These are phyloP conservation scores for Chironomus tepperi DNA, from an alignment of 1,140 invertebrate species.

Conservation along the genomic window DNA sequence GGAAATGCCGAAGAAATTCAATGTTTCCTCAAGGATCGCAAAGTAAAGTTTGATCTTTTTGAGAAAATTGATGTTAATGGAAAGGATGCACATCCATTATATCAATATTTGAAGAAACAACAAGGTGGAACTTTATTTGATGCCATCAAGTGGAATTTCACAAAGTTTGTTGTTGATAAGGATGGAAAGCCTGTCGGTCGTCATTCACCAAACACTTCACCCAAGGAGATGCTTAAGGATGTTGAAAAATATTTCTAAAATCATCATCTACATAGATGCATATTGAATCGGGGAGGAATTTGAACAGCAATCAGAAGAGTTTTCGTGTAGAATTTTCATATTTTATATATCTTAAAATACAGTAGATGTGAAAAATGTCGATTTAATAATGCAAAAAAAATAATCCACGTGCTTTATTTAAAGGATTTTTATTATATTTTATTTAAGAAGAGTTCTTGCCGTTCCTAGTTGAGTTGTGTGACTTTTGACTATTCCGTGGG, in stretches of 20 bases:
- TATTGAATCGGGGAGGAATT: no score
- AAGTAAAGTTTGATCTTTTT: conserved; percentile 61
- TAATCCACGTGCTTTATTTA: no score
- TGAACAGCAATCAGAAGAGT: no score
- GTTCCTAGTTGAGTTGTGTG: no score
- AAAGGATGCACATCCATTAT: conserved; percentile 72
- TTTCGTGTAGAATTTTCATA: no score
- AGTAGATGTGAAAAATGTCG: no score
- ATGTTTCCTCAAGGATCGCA: conserved; percentile 58
- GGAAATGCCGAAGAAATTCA: conserved; percentile 60
- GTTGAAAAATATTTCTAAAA: conserved; percentile 59
- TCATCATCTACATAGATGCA: not conserved
- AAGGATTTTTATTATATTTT: no score
- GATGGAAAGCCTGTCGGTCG: conserved; percentile 76
- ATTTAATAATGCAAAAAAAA: no score
- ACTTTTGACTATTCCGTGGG: no score
- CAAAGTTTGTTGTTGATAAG: conserved; percentile 87
- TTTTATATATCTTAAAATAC: no score
- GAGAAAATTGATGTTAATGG: conserved; percentile 83
- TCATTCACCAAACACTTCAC: conserved; percentile 67
- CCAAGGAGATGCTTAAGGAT: conserved; percentile 53
- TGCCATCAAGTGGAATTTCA: conserved; percentile 95
- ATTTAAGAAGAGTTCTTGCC: no score
- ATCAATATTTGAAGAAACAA: conserved; percentile 76
- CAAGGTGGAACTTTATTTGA: conserved; percentile 62